Evolutionary conservation across 2,888 invertebrate genomes (phyloP), one percentile per base, ranked within the genome.

Genomic region (Buathra laborator): DNA sequence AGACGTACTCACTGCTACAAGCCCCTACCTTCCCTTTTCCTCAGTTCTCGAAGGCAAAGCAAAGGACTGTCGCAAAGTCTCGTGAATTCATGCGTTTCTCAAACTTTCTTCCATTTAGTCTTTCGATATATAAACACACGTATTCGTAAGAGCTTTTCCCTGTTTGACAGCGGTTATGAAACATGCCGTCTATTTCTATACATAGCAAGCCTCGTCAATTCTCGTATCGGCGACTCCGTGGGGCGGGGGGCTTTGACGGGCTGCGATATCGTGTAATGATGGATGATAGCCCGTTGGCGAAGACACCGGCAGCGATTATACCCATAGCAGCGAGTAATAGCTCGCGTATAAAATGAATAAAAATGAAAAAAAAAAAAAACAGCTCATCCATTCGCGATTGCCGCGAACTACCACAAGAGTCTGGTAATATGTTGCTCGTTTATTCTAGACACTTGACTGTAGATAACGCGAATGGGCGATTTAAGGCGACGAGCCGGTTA

Each of bases 221-320:
- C 86, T 51, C 72, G 56, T 80, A 84, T 81, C 66, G 84, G 78
- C 71, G 71, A 81, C 67, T 72, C 44, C 19, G 48, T 0, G 48
- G 74, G 84, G 83, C 83, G 24, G 24, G 24, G 1, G 24, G 24
- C 81, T 86, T 85, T 24, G 89, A 88, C 89, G 87, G 87, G 37
- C 37, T 37, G 88, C 87, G 92, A 90, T 91, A 89, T 85, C 79
- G 84, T 3, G 37, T 86, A 86, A 88, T 91, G 92, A 92, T 91
- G 87, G 91, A 92, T 92, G 90, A 89, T 85, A 87, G 87, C 88
- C 91, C 91, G 90, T 86, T 86, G 77, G 84, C 85, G 90, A 90
- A 71, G 79, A 76, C 77, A 78, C 79, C 72, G 32, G 10, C 62
- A 70, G 48, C 68, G 74, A 75, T 79, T 78, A 83, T 79, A 78